A percentile compares a stretch with the other conserved stretches of the same genome.
phyloP scores from a whole-genome alignment of 2,888 invertebrate species.

The Dynastes tityus region DNA sequence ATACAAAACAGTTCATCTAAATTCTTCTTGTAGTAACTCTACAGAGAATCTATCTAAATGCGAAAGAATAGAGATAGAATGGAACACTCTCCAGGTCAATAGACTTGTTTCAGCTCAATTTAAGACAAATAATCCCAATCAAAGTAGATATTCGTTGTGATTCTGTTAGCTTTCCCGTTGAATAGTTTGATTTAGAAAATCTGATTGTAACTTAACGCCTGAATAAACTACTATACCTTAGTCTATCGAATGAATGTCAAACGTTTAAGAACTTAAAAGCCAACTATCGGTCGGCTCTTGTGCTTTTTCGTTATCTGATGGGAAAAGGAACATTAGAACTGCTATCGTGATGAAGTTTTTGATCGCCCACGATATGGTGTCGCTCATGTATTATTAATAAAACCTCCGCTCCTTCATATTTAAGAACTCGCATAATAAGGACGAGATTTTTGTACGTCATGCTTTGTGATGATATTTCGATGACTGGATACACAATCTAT shows the following conservation, averaged over 20 bases:
- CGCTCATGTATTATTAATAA: constrained; percentile 48
- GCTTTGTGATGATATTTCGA: constrained; percentile 22
- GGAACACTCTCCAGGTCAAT: not conserved
- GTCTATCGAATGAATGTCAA: constrained; percentile 33
- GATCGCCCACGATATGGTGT: constrained; percentile 33
- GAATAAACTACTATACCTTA: constrained; percentile 30
- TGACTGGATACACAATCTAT: not conserved
- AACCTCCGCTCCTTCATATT: constrained; percentile 41
- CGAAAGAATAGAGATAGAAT: not conserved
- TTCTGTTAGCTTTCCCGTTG: constrained; percentile 17
- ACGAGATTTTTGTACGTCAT: constrained; percentile 24
- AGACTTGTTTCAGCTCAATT: constrained; percentile 13
- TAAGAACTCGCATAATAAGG: constrained; percentile 18
- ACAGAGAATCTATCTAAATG: not conserved
- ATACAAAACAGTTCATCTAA: too few species aligned
- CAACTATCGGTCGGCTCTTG: constrained; percentile 14
- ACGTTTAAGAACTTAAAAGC: constrained; percentile 26
- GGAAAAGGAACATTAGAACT: constrained; percentile 16
- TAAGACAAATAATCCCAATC: not conserved
- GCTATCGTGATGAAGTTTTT: constrained; percentile 32
- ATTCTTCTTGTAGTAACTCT: too few species aligned
- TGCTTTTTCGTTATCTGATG: constrained; percentile 27
- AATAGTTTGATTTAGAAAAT: constrained; percentile 9
- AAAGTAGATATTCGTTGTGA: not conserved
- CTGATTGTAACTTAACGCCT: constrained; percentile 29